Base-by-base conservation (phyloP, 2,888 invertebrate genomes). In the Phania funesta region DNA sequence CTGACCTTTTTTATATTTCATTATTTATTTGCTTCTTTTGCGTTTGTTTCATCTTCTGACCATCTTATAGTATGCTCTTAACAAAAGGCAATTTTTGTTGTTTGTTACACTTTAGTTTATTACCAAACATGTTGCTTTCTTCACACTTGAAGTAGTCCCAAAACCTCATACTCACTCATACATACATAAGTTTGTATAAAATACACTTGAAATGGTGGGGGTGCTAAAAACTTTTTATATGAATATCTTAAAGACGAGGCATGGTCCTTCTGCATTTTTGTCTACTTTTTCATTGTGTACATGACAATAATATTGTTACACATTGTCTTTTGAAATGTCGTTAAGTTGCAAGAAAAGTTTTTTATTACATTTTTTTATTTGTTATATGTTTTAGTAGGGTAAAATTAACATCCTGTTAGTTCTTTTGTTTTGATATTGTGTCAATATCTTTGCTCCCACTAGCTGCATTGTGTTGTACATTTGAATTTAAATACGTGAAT, bases 101-200 rank as follows among this genome's bases (percentile, higher is more conserved):
- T 68, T 52, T 68, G 54, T 64, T 58, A 68, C 81, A 74, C 81
- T 78, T 82, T 70, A 74, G 70, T 78, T 74, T 82, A 82, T 82
- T 75, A 78, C 65, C 74, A 82, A 68, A 75, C 78, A 70, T 75
- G 78, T 29, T 82, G 82, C 78, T 70, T 82, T 82, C 78, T 82
- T 82, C 82, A 82, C 78, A 82, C 78, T 82, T 78, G 58, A 74
- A 58, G 64, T 65, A 62, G 70, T 78, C 50, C 41, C 11, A 18
- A 48, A 7, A 6, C 29, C 7, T 29, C 29, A 29, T 6, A 46
- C 35, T 8, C 6, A 26, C 35, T 48, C 20, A 56, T 48, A 41
- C 56, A 71, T 13, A 44, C 18, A n/a, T 58, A n/a, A 32, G 1
- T 6, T 2, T 13, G 7, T 8, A 20, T 54, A 9, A 13, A 26